Base-by-base conservation (phyloP, 2,797 vertebrate species). In the Crenichthys baileyi region DNA sequence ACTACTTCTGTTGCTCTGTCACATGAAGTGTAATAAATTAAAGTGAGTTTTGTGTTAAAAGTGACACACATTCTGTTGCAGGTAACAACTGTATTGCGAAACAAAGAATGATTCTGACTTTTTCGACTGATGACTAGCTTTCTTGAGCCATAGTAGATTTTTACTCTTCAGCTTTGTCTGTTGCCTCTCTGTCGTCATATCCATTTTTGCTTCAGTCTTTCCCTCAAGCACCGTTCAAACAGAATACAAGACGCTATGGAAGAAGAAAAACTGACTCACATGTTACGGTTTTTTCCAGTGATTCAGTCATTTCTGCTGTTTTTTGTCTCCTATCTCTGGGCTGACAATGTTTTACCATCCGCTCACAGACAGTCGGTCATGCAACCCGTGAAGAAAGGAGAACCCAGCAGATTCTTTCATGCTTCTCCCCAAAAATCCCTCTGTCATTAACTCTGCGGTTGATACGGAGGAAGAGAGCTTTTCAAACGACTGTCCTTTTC, bases 101-200 rank as follows among this genome's bases (percentile, higher is more conserved):
- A 13, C 18, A 20, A 39, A 65, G 4, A 7, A 22, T 39, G 31
- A 39, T 65, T 65, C 31, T 31, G 0, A 61, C 16, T 36, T 29
- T 7, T 36, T 3, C n/a, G n/a, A n/a, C 55, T n/a, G 55, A 24
- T n/a, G 24, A 8, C 5, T 5, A 7, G 2, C 8, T 9, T 13
- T 9, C 44, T 72, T 83, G 41, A 68, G 61, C 36, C 56, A n/a
- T 31, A 60, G 41, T 29, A 65, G 9, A 78, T 58, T 36, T 31
- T 96, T 95, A 99, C 98, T n/a, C 98, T 99, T 98, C 83, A 99
- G 93, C 98, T 95, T 99, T 99, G 95, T n/a, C 96, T 97, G 90
- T 94, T 97, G n/a, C 94, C 98, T 96, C 58, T 99, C 98, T 16
- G 95, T 94, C 63, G 97, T 97, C 98, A 99, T 99, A 91, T 96